These are phyloP conservation scores for Stichodactyla helianthus DNA, from an alignment of 64 coral and sea anemone species.

Conservation along the genomic window DNA sequence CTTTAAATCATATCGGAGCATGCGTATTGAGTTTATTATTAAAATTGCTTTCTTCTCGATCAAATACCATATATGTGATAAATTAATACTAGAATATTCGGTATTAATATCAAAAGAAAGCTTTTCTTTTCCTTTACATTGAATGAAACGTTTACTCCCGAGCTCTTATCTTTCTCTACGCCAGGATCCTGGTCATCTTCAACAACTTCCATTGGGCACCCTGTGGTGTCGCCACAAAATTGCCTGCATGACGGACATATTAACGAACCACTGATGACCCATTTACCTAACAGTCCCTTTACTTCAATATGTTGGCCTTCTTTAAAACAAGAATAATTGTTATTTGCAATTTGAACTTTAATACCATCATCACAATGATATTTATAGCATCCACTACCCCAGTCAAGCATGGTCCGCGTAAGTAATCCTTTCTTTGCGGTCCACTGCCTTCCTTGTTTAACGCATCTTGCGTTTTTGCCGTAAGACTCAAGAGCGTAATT, in stretches of 20 bases:
- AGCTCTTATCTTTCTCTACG: conserved; percentile 24
- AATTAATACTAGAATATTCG: background rate
- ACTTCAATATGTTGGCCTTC: conserved; percentile 76
- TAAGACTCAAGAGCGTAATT: conserved; percentile 83
- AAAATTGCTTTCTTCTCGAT: too few species aligned
- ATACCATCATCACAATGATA: conserved; percentile 64
- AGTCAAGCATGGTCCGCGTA: conserved; percentile 94
- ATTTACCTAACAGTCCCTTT: conserved; percentile 53
- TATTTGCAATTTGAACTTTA: conserved; percentile 55
- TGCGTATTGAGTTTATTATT: too few species aligned
- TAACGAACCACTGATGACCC: conserved; percentile 77
- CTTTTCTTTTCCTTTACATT: background rate
- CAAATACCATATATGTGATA: too few species aligned
- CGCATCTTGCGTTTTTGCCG: conserved; percentile 42
- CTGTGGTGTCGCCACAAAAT: conserved; percentile 59
- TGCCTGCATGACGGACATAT: conserved; percentile 69
- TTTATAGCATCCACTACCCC: conserved; percentile 96
- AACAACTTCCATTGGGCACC: conserved; percentile 45
- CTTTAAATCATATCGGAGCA: too few species aligned
- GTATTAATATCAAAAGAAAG: background rate
- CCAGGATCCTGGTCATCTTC: background rate
- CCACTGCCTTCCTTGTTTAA: conserved; percentile 73
- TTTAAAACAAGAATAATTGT: conserved; percentile 61
- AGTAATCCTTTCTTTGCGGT: conserved; percentile 66
- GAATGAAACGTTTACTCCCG: background rate